Percentiles rank a stretch among this genome's conserved stretches.
phyloP scores from a whole-genome alignment of 2,888 invertebrate genomes.

The Agriotes lineatus region DNA sequence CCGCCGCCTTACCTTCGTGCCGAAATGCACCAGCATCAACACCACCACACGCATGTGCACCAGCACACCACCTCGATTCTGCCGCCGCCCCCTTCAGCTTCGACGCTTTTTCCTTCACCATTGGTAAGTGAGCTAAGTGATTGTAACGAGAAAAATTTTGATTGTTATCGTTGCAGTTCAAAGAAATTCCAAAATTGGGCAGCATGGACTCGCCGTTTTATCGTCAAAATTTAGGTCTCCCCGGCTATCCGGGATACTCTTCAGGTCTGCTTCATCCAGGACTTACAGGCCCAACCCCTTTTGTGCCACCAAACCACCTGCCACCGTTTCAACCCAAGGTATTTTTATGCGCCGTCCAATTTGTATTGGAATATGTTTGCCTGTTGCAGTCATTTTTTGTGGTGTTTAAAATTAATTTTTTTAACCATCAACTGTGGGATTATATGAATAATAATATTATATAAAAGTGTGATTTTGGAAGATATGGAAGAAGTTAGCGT shows the following conservation, averaged over 20 bases:
- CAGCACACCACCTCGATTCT: slow-evolving; percentile 82
- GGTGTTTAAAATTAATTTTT: too few species aligned
- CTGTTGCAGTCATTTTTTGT: too few species aligned
- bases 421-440: too few species aligned
- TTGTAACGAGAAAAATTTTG: too few species aligned
- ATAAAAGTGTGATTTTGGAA: too few species aligned
- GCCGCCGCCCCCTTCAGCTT: slow-evolving; percentile 70
- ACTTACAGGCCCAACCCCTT: slow-evolving; percentile 81
- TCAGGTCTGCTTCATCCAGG: slow-evolving; percentile 85
- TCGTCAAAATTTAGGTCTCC: slow-evolving; percentile 80
- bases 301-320: slow-evolving; percentile 89
- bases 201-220: slow-evolving; percentile 84
- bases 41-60: slow-evolving; percentile 92
- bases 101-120: slow-evolving; percentile 74
- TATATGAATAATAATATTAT: too few species aligned
- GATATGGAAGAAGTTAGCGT: too few species aligned
- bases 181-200: slow-evolving; percentile 89
- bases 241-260: slow-evolving; percentile 83
- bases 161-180: slow-evolving; percentile 79
- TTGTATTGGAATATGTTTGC: slow-evolving; percentile 14
- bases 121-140: slow-evolving; percentile 70
- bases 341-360: slow-evolving; percentile 32
- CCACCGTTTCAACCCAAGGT: slow-evolving; percentile 93
- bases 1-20: slow-evolving; percentile 77
- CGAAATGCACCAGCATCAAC: slow-evolving; percentile 94